Percentiles rank a stretch among this genome's conserved stretches.
Evolutionary conservation across 2,888 invertebrate genomes (phyloP).

Genomic region (Lacanobia wlatinum): DNA sequence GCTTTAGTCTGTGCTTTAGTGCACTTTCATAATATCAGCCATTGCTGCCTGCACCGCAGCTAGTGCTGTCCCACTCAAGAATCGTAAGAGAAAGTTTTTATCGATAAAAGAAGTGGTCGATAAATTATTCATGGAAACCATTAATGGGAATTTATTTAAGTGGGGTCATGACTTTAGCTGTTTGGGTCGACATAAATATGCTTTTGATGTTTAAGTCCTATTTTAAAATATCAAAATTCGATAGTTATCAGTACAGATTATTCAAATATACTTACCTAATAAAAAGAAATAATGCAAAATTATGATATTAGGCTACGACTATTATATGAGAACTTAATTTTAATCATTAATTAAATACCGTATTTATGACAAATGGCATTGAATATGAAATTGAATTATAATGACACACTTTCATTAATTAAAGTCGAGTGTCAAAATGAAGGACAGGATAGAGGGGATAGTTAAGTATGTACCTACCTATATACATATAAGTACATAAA

Average conservation of each 20-base stretch:
- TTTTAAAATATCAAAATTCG: too few species aligned
- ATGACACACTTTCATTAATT: conserved; percentile 30
- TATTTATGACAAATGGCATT: conserved; percentile 1
- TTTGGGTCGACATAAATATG: background rate
- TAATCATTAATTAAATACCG: background rate
- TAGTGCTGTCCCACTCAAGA: conserved; percentile 49
- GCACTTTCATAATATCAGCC: conserved; percentile 64
- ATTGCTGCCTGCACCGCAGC: conserved; percentile 47
- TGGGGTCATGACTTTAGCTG: background rate
- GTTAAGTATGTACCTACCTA: too few species aligned
- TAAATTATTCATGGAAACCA: conserved; percentile 9
- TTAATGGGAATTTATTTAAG: background rate
- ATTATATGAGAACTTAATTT: background rate
- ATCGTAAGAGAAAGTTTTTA: conserved; percentile 55
- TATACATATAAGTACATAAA: too few species aligned
- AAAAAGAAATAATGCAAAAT: too few species aligned
- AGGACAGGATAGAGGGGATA: too few species aligned
- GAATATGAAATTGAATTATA: conserved; percentile 13
- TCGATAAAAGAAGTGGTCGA: conserved; percentile 30
- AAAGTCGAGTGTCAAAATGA: too few species aligned
- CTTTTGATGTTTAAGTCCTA: background rate
- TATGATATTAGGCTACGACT: background rate
- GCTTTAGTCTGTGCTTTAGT: too few species aligned
- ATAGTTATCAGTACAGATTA: too few species aligned
- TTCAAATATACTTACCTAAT: too few species aligned